Evolutionary conservation across 2,888 invertebrate genomes (phyloP).

Genomic region (Strigamia maritima): DNA sequence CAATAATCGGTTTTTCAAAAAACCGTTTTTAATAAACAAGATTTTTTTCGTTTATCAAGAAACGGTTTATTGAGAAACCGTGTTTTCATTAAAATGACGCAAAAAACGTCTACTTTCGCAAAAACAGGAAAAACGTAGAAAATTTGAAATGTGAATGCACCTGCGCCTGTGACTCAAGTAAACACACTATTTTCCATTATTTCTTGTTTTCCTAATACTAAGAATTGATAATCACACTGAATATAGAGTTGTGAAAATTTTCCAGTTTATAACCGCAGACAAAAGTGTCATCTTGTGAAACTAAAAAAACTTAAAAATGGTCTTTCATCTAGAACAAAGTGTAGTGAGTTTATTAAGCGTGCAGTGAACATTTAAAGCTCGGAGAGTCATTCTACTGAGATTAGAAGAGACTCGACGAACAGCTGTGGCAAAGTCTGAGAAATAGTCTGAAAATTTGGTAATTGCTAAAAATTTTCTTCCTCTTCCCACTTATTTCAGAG

Average conservation of each 20-base stretch:
- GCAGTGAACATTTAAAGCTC: background rate
- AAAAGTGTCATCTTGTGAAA: background rate
- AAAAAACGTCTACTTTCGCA: no score
- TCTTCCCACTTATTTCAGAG: background rate
- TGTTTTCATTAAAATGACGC: no score
- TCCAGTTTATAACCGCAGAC: background rate
- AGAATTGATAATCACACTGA: background rate
- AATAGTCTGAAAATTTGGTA: constrained; percentile 6
- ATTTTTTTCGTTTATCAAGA: no score
- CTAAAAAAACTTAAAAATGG: background rate
- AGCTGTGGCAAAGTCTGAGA: constrained; percentile 3
- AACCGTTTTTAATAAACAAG: no score
- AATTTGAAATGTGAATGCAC: no score
- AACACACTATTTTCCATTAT: no score
- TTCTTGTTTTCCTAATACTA: no score
- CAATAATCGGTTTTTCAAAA: no score
- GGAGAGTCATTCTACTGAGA: background rate
- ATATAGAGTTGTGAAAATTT: background rate
- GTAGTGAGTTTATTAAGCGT: background rate
- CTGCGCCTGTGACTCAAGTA: no score
- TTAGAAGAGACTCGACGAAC: constrained; percentile 6
- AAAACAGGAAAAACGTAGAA: no score
- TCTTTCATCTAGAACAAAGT: background rate
- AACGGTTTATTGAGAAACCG: no score
- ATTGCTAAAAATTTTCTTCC: background rate